Evolutionary conservation across 1,140 invertebrate species (phyloP), one percentile per base, ranked within the genome.

Genomic region (Argopecten irradians): DNA sequence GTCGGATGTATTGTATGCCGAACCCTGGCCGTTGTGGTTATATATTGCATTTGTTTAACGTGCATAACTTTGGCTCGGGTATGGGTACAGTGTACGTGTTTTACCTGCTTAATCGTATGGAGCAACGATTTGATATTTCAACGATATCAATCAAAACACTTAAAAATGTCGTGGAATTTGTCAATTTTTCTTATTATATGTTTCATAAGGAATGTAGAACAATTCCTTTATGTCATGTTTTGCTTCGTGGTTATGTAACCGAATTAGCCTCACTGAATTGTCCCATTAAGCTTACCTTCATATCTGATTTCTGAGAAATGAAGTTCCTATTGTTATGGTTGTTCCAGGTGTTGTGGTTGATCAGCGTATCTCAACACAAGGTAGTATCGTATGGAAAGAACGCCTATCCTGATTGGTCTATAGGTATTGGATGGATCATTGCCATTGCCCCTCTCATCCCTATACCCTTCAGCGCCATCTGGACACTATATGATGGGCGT

Each of bases 341-440:
- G 34, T 34, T 86, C 7, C 16, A 86, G 85, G 34, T 34, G 3
- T 16, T 86, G 32, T 34, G 43, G 28, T 19, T 71, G 5, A n/a
- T 86, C 33, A 86, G 55, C 33, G 55, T 86, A 5, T 34, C 85
- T 8, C 41, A 86, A 28, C 32, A 71, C 13, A 19, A 86, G 32
- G 41, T 43, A 34, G 85, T 86, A 28, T 86, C 85, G 19, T 86
- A 55, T 16, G 39, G 39, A 9, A 71, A 32, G 34, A 71, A 71
- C n/a, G 14, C 43, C 3, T 86, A 86, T 34, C 85, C 85, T 34
- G 32, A 33, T 33, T 85, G 43, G 41, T 43, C 85, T 16, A 86
- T 55, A 71, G 85, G 28, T 19, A 71, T 86, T 11, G 85, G 85
- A 46, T 86, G 85, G 85, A 19, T 86, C 2, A 34, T 86, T 14